Evolutionary conservation across 2,797 vertebrate genomes (phyloP), one percentile per base, ranked within the genome.

Genomic region (Philypnodon macrostomus): DNA sequence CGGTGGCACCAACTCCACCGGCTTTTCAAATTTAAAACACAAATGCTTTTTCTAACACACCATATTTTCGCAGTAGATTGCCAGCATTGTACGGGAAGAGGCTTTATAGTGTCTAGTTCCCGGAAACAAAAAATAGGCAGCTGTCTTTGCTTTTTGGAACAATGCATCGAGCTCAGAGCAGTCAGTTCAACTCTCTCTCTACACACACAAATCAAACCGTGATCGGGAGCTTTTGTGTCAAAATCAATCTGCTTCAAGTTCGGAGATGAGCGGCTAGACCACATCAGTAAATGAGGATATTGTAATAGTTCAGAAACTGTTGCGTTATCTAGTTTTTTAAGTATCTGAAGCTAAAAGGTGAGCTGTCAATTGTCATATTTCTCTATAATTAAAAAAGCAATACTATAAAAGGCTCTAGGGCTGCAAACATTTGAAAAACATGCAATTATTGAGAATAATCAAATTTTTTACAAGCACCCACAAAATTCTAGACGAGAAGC

Each of bases 1-100:
- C n/a, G n/a, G n/a, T n/a, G n/a, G 64, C 64, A 53, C 51, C 44
- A 41, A 57, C 63, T 63, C 62, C 38, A n/a, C 42, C 57, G 61
- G 73, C 71, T 75, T 75, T 79, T 78, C 52, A 68, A 63, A 79
- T 70, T 79, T 75, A 75, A n/a, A 82, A 79, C 73, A 59, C 55
- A 58, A n/a, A n/a, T n/a, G n/a, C n/a, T n/a, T n/a, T n/a, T n/a
- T n/a, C n/a, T n/a, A n/a, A 23, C 21, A 26, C 53, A 24, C 27
- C 57, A 54, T 37, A 67, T 80, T 76, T 72, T 70, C 61, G 61
- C 71, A 66, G 62, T 31, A 67, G 70, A 73, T 63, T 84, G 67
- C 60, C 72, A 72, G 65, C 68, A 83, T 80, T 81, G 79, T 83
- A n/a, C n/a, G 63, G 23, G 31, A 40, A 54, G 42, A 59, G 46